Conservation (phyloP, 2,888 invertebrate species). For the Meteorus cinctellus region DNA sequence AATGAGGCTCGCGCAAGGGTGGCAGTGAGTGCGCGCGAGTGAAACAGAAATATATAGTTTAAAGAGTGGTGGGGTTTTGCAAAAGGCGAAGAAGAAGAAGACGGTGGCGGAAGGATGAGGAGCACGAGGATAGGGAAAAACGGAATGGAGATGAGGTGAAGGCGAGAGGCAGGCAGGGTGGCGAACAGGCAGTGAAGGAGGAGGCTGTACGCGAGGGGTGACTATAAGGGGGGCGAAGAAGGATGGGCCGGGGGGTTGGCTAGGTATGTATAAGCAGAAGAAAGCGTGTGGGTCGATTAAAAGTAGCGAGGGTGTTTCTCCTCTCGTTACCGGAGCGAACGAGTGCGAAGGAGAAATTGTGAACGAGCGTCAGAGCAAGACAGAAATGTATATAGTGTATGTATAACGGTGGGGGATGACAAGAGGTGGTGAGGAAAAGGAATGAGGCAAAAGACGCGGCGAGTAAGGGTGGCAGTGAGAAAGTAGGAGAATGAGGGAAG, state of each 20-base stretch:
- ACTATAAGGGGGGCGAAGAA: constrained; percentile 47
- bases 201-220: constrained; percentile 16
- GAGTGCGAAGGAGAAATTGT: constrained; percentile 48
- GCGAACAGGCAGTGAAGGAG: not conserved
- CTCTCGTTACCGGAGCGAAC: constrained; percentile 72
- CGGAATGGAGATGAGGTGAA: constrained; percentile 55
- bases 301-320: constrained; percentile 74
- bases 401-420: constrained; percentile 33
- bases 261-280: constrained; percentile 73
- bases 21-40: constrained; percentile 43
- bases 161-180: constrained; percentile 39
- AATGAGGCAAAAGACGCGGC: constrained; percentile 49
- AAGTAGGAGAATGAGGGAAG: constrained; percentile 47
- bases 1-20: constrained; percentile 42
- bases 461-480: constrained; percentile 53
- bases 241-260: constrained; percentile 55
- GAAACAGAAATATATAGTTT: constrained; percentile 27
- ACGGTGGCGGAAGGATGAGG: constrained; percentile 47
- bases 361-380: constrained; percentile 31
- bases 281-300: constrained; percentile 74
- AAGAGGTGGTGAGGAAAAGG: constrained; percentile 28
- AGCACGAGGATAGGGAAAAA: constrained; percentile 22
- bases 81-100: constrained; percentile 34
- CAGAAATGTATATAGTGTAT: constrained; percentile 32
- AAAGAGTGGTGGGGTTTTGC: constrained; percentile 32